Base-by-base conservation (phyloP, 2,113 vertebrate species). In the Pangasianodon gigas region DNA sequence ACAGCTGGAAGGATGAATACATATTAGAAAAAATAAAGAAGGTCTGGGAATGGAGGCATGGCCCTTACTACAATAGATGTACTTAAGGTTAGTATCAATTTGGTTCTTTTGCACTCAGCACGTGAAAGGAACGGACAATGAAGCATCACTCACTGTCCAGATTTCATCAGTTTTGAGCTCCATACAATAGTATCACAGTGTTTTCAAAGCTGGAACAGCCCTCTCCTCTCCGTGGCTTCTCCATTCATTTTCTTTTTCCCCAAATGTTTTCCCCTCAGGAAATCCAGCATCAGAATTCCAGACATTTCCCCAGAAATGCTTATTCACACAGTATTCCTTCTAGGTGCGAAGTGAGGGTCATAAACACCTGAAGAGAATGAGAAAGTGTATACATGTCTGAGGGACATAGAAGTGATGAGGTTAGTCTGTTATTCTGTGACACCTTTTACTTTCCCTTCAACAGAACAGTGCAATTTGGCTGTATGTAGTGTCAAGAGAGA, bases 251-350 rank as follows among this genome's bases (percentile, higher is more conserved):
- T 91, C 80, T 86, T 90, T 60, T 69, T 56, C 83, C 67, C 82
- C 62, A 75, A 46, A 75, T 56, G 21, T 75, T 86, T 92, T 90
- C 93, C 77, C 87, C 88, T 56, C 90, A 93, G 94, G 93, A 95
- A 93, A 92, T 91, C 87, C 88, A 88, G 54, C 83, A 62, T 84
- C 67, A 90, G 69, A 91, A 93, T 94, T 94, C 91, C 87, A 91
- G 85, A 86, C 85, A 85, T 92, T 88, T 92, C 84, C 93, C 88
- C 88, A 79, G 90, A 92, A 90, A 85, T 88, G 75, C 83, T 84
- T 84, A 41, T 80, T 60, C 18, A 58, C 69, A 80, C 65, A 51
- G 21, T 62, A 74, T 60, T 88, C 37, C 24, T 88, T 51, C 41
- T n/a, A 93, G 91, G 88, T 92, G 87, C 85, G 92, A 88, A 89